phyloP scores from a whole-genome alignment of 2,113 vertebrate genomes.

The Oceanites oceanicus region DNA sequence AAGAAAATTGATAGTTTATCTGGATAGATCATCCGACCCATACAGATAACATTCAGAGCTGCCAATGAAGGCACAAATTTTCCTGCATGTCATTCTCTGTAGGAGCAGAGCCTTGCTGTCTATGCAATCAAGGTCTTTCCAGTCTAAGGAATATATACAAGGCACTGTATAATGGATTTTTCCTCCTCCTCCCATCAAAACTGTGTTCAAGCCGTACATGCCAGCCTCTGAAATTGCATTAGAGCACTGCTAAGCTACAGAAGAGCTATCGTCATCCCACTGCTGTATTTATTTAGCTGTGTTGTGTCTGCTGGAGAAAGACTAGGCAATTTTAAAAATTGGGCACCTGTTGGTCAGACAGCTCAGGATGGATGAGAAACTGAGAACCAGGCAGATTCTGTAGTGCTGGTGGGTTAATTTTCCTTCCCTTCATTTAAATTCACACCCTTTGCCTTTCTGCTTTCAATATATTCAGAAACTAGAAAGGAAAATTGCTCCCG shows the following conservation, averaged over 20 bases:
- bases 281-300: not conserved
- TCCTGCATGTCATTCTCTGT: not conserved
- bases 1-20: not conserved
- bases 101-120: not conserved
- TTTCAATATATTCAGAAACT: not conserved
- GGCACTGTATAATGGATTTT: not conserved
- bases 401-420: not conserved
- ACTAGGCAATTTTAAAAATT: not conserved
- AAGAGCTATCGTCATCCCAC: not conserved
- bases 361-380: not conserved
- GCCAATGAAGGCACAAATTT: not conserved
- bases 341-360: slow-evolving; percentile 21
- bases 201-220: not conserved
- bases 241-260: not conserved
- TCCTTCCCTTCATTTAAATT: not conserved
- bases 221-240: not conserved
- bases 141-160: not conserved
- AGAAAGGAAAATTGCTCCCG: not conserved
- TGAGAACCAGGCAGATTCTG: not conserved
- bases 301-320: slow-evolving; percentile 5
- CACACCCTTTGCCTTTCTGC: not conserved
- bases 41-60: not conserved
- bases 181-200: not conserved
- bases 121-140: not conserved
- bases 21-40: not conserved